Percentiles rank a stretch among this genome's conserved stretches.
Conservation (phyloP, 2,888 invertebrate genomes). For the Tachina grossa region DNA sequence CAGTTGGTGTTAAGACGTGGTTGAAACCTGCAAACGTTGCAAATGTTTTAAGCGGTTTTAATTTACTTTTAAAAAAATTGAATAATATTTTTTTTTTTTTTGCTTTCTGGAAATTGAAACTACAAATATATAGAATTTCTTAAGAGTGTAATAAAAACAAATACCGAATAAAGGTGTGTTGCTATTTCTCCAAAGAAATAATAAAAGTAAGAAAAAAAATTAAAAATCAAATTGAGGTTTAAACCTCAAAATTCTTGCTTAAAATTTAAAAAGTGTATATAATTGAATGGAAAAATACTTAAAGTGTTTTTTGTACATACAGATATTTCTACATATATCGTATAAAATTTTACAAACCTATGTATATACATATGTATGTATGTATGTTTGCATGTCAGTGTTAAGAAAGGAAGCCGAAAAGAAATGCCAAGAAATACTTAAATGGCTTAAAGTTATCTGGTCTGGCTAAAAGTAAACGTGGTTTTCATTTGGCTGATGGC, state of each 20-base stretch:
- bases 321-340: not conserved
- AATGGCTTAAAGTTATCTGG: slow-evolving; percentile 34
- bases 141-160: slow-evolving; percentile 34
- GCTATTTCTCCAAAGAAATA: not conserved
- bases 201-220: slow-evolving; percentile 13
- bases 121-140: slow-evolving; percentile 35
- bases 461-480: slow-evolving; percentile 48
- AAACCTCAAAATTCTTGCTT: not conserved
- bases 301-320: not conserved
- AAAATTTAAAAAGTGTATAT: slow-evolving; percentile 2
- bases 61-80: not conserved
- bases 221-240: not conserved
- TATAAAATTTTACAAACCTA: no score
- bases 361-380: not conserved
- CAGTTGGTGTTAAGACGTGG: slow-evolving; percentile 70
- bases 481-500: slow-evolving; percentile 49
- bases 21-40: slow-evolving; percentile 66
- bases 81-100: not conserved
- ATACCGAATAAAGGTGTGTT: slow-evolving; percentile 37
- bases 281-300: slow-evolving; percentile 39
- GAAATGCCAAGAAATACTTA: slow-evolving; percentile 15
- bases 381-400: slow-evolving; percentile 10
- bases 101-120: not conserved
- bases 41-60: slow-evolving; percentile 53
- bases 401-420: slow-evolving; percentile 26